Evolutionary conservation across 2,113 vertebrate species (phyloP), one percentile per base, ranked within the genome.

Genomic region (Myotis brandtii): DNA sequence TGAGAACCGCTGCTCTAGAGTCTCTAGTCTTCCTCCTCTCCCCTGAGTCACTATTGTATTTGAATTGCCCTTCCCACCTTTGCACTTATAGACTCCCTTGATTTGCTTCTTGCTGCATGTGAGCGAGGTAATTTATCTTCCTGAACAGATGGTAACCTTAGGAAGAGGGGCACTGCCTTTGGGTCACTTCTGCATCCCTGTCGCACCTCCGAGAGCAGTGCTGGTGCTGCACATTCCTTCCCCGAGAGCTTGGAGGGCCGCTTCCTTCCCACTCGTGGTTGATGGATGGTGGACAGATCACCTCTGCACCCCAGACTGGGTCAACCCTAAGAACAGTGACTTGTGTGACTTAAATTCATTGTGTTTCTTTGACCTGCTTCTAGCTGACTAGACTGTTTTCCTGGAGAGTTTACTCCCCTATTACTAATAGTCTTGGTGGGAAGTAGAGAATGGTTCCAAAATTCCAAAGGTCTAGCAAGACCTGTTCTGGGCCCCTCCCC

Each of bases 391-490:
- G 76, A 73, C 54, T 52, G 77, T 95, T 96, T 92, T 79, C 59
- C 72, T 86, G 46, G 76, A 90, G 32, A 21, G 27, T 72, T 66
- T 72, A 21, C 85, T 87, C 76, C 92, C 62, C 46, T 52, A 30
- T 75, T 59, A 69, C 76, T 92, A 21, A 75, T 32, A 40, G 84
- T 40, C 40, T 30, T 43, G 79, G 73, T 86, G 48, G 94, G 91
- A 91, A 27, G 40, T 25, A n/a, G 34, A 92, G 86, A 54, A n/a
- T 48, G 62, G 40, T 43, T 75, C 85, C 66, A 81, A 67, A 54
- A 95, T 97, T 81, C 95, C 89, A 21, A 12, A 72, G 80, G 93
- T 84, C 93, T 34, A 89, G 95, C 70, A 95, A 69, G 93, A 96
- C 96, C 82, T 95, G 97, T 96, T 97, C 66, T 23, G 70, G 52